phyloP scores from a whole-genome alignment of 1,140 invertebrate species.

The Telenomus remus region DNA sequence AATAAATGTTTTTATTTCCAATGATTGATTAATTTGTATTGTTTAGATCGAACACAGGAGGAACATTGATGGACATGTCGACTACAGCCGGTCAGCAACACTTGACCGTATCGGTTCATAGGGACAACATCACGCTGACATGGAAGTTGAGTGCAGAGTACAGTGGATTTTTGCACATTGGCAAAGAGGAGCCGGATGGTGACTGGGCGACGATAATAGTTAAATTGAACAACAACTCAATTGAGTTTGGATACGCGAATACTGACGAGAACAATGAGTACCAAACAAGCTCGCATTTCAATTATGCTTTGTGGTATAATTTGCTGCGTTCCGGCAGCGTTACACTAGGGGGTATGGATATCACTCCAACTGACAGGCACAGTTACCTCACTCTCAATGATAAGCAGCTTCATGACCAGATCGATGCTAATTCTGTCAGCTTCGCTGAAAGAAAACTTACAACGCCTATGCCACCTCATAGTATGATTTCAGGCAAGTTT shows the following conservation, averaged over 20 bases:
- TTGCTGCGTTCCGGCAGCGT: constrained; percentile 75
- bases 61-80: constrained; percentile 80
- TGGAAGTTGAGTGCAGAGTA: constrained; percentile 78
- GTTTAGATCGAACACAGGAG: constrained; percentile 82
- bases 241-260: constrained; percentile 72
- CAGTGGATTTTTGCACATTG: constrained; percentile 76
- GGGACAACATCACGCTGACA: constrained; percentile 80
- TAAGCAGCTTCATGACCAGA: constrained; percentile 46
- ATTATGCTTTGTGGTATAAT: constrained; percentile 78
- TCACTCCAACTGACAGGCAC: constrained; percentile 59
- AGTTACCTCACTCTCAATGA: constrained; percentile 64
- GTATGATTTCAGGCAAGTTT: constrained; percentile 67
- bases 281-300: constrained; percentile 66
- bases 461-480: constrained; percentile 63
- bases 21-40: no score
- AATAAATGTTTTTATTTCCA: no score
- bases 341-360: constrained; percentile 68
- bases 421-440: constrained; percentile 66
- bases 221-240: constrained; percentile 75
- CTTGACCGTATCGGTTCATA: constrained; percentile 83
- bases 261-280: constrained; percentile 59
- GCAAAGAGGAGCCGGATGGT: constrained; percentile 78
- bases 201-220: constrained; percentile 83
- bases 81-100: constrained; percentile 75
- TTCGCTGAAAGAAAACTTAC: constrained; percentile 65